Evolutionary conservation across 53 echinoderm and acorn worm genomes (phyloP), one percentile per base, ranked within the genome.

Genomic region (Arbacia lixula): DNA sequence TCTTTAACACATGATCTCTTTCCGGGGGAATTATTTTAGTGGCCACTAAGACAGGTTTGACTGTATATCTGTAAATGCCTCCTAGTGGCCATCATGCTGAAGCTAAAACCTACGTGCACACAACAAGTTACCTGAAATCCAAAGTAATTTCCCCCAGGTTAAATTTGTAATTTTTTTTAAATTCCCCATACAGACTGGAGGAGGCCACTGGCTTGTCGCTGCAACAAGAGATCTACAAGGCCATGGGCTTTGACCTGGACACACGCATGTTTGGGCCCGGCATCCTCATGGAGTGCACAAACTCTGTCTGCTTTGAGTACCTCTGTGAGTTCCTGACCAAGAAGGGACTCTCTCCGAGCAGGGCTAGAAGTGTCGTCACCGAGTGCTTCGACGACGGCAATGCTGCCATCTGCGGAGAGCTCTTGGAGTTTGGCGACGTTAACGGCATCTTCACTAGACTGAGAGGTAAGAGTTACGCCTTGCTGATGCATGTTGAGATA

Each of bases 271-370:
- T 94, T 12, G 61, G 76, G 10, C 91, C 94, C 1, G 94, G 94
- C 0, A 76, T 94, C 58, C 85, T 94, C 19, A 89, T 88, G 46
- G 91, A 88, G 53, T 74, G 76, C 9, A 91, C 94, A 34, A 71
- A 81, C 51, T 29, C 41, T 30, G 82, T 63, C 32, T 81, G 82
- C 50, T 81, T 81, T 49, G 82, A 81, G 22, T 81, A 81, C 52
- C 82, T 81, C 19, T 63, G 64, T 63, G 64, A 62, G 6, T 64
- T 81, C 20, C 82, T 81, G 2, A 30, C 30, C 21, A 81, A 63
- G 33, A 81, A 81, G 50, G 82, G 82, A 14, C 32, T 81, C 42
- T n/a, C 82, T 5, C 30, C 46, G 0, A 11, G 6, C 29, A 40
- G 82, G 20, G 82, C 82, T 19, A 62, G 64, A 40, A 41, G 28